These are phyloP conservation scores for Euphydryas editha DNA, from an alignment of 2,888 invertebrate species.

Conservation along the genomic window DNA sequence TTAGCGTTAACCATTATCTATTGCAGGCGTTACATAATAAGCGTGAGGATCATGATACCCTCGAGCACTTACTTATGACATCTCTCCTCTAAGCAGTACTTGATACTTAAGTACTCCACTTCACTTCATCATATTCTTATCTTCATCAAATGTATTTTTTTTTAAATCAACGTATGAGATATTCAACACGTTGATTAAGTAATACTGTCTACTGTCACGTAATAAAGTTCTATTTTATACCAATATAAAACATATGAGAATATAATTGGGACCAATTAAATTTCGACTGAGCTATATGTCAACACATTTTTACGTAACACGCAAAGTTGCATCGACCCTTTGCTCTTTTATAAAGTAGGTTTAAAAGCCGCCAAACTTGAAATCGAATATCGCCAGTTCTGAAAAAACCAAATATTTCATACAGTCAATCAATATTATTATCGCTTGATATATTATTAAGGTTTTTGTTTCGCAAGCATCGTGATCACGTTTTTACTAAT, in stretches of 20 bases:
- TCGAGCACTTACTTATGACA: slow-evolving; percentile 60
- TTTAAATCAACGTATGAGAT: not conserved
- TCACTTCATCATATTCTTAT: slow-evolving; percentile 11
- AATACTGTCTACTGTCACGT: not conserved
- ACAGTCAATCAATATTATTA: slow-evolving; percentile 38
- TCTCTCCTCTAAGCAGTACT: slow-evolving; percentile 34
- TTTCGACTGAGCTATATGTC: slow-evolving; percentile 42
- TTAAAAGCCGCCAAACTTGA: slow-evolving; percentile 43
- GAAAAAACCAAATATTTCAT: slow-evolving; percentile 37
- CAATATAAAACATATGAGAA: slow-evolving; percentile 12
- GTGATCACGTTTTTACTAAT: slow-evolving; percentile 20
- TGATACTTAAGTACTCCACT: slow-evolving; percentile 18
- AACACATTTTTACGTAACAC: slow-evolving; percentile 40
- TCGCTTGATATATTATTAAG: slow-evolving; percentile 33
- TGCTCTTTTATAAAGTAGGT: slow-evolving; percentile 40
- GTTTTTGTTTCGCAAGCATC: slow-evolving; percentile 10
- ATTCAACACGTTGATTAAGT: slow-evolving; percentile 7
- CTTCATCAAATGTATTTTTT: not conserved
- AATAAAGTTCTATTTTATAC: slow-evolving; percentile 9
- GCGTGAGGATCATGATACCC: slow-evolving; percentile 65
- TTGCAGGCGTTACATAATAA: slow-evolving; percentile 71
- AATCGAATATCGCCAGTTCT: slow-evolving; percentile 41
- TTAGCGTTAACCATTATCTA: slow-evolving; percentile 78
- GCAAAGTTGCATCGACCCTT: slow-evolving; percentile 41
- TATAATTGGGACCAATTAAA: slow-evolving; percentile 38